Base-by-base conservation (phyloP, 2,888 invertebrate species). In the Philopedon plagiatum region DNA sequence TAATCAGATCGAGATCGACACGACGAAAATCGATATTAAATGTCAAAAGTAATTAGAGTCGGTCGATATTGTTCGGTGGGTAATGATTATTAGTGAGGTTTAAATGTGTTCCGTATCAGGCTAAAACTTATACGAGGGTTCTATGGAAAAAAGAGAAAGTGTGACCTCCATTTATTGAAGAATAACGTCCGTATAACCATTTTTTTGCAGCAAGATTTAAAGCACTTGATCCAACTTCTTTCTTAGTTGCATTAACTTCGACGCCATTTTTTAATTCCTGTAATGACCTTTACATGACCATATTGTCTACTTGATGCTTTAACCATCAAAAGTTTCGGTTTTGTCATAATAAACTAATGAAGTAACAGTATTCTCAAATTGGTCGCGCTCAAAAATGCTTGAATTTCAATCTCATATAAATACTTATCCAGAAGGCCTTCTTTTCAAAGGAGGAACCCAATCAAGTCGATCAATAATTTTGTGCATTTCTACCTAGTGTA, bases 11-110 rank as follows among this genome's bases (percentile, higher is more conserved):
- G 62, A 44, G 71, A 71, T 66, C 66, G 71, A 71, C 73, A 73
- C 73, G 73, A 78, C 76, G 73, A 75, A n/a, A 75, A 76, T 76
- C 77, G 74, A 78, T 76, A 75, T 73, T 76, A 76, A 75, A 78
- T 76, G 78, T 78, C 78, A 76, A 72, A 64, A 65, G 76, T 76
- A 78, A 78, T 78, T 77, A 78, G 73, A 60, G 34, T 67, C 41
- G 54, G 51, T 49, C 56, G 41, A 71, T 66, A 71, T 71, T 71
- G 66, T 71, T 66, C 65, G 60, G 65, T 54, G 54, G 58, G 26
- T 46, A 19, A 29, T 51, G 63, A 32, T 49, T 39, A 5, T n/a
- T 21, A 60, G 60, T 34, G 49, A 34, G 37, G 29, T 57, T n/a
- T 57, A 57, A 57, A 21, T 58, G 13, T 15, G 1, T 41, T 18